Conservation (phyloP, 2,113 vertebrate species). For the Boulengerochromis microlepis region DNA sequence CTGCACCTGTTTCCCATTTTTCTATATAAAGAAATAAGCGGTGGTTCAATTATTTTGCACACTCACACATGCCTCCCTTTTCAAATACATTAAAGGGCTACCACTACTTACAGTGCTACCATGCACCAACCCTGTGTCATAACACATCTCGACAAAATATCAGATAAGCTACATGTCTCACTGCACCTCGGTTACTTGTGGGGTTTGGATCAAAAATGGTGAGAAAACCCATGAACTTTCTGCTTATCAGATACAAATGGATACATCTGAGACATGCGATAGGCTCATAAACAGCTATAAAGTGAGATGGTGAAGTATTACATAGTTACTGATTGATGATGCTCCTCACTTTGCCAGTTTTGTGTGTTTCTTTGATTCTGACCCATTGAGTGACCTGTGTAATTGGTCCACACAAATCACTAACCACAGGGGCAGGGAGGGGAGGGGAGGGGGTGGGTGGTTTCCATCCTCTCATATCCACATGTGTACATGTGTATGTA, state of each 20-base stretch:
- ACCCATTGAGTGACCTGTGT: slow-evolving; percentile 66
- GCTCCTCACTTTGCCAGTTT: slow-evolving; percentile 9
- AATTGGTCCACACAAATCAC: slow-evolving; percentile 67
- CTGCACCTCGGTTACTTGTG: not conserved
- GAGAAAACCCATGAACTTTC: not conserved
- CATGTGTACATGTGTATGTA: not conserved
- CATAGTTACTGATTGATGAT: slow-evolving; percentile 69
- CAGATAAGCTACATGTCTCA: not conserved
- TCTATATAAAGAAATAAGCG: not conserved
- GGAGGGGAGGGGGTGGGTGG: not conserved
- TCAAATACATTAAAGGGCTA: not conserved
- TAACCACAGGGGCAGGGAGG: slow-evolving; percentile 42
- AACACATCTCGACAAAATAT: not conserved
- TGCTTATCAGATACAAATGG: slow-evolving; percentile 38
- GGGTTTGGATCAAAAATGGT: not conserved
- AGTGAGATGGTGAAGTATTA: slow-evolving; percentile 54
- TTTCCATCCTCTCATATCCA: slow-evolving; percentile 17
- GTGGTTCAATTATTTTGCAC: not conserved
- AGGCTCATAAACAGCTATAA: slow-evolving; percentile 56
- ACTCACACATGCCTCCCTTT: not conserved
- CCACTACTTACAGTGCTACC: not conserved
- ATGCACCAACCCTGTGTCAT: not conserved
- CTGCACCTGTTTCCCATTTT: not conserved
- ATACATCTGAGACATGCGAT: slow-evolving; percentile 23
- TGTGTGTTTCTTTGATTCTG: slow-evolving; percentile 46